Percentiles rank a stretch among this genome's conserved stretches.
Conservation (phyloP, 1,140 invertebrate genomes). For the Trypoxylus dichotomus region DNA sequence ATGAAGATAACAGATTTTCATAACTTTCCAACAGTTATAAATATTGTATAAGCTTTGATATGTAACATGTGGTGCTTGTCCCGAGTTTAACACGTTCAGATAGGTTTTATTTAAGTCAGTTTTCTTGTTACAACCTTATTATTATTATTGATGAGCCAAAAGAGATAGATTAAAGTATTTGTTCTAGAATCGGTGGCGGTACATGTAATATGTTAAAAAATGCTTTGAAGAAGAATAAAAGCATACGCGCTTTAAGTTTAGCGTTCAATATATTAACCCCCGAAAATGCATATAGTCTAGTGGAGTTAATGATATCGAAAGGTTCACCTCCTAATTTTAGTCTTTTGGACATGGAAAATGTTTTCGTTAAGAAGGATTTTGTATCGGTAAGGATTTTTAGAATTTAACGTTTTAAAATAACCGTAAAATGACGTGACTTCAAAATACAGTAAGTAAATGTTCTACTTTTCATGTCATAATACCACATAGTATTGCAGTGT, state of each 20-base stretch:
- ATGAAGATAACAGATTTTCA: too few species aligned
- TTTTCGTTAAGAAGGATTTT: not conserved
- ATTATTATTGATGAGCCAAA: not conserved
- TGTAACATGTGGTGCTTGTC: too few species aligned
- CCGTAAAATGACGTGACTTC: too few species aligned
- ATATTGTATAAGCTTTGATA: too few species aligned
- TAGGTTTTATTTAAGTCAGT: too few species aligned
- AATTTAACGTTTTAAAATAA: too few species aligned
- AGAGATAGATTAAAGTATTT: not conserved
- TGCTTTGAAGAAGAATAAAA: not conserved
- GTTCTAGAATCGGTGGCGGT: not conserved
- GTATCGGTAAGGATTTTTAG: not conserved
- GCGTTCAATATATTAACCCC: not conserved
- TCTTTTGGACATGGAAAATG: not conserved
- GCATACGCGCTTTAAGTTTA: not conserved
- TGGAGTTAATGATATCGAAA: not conserved
- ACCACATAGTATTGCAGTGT: too few species aligned
- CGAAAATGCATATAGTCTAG: not conserved
- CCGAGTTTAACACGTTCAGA: too few species aligned
- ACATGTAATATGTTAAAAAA: not conserved
- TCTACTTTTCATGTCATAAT: too few species aligned
- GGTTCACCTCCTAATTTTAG: not conserved
- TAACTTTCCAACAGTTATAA: too few species aligned
- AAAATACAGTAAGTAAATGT: too few species aligned
- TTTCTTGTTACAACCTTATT: too few species aligned